phyloP scores from a whole-genome alignment of 1,140 invertebrate species.

The Sesamia nonagrioides region DNA sequence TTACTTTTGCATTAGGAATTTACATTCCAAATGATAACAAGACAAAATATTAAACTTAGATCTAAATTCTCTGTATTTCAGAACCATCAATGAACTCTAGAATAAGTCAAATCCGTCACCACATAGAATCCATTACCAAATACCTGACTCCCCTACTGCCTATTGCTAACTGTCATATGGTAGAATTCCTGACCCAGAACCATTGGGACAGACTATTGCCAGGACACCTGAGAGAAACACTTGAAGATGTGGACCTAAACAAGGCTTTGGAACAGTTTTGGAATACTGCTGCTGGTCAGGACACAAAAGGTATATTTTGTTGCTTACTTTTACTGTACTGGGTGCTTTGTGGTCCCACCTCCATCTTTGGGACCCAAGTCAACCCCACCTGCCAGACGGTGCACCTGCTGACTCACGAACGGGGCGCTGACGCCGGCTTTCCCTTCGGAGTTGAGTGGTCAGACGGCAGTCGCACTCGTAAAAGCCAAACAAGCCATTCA shows the following conservation, averaged over 20 bases:
- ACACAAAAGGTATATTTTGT: constrained; percentile 50
- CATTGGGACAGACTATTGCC: constrained; percentile 90
- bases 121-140: constrained; percentile 87
- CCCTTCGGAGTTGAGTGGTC: too few species aligned
- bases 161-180: constrained; percentile 93
- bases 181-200: constrained; percentile 92
- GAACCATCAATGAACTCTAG: constrained; percentile 57
- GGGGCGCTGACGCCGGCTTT: too few species aligned
- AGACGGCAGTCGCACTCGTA: too few species aligned
- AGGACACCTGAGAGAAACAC: constrained; percentile 85
- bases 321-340: too few species aligned
- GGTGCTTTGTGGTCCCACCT: too few species aligned
- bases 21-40: too few species aligned
- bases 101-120: constrained; percentile 67
- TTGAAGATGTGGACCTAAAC: constrained; percentile 81
- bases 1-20: too few species aligned
- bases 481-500: too few species aligned
- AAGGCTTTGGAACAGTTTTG: constrained; percentile 81
- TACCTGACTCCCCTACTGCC: constrained; percentile 89
- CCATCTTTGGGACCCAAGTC: too few species aligned
- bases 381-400: too few species aligned
- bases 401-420: too few species aligned
- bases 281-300: constrained; percentile 64
- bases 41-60: not conserved
- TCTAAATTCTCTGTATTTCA: not conserved